Evolutionary conservation across 2,797 vertebrate genomes (phyloP), one percentile per base, ranked within the genome.

Genomic region (Leptatherina wallacei): DNA sequence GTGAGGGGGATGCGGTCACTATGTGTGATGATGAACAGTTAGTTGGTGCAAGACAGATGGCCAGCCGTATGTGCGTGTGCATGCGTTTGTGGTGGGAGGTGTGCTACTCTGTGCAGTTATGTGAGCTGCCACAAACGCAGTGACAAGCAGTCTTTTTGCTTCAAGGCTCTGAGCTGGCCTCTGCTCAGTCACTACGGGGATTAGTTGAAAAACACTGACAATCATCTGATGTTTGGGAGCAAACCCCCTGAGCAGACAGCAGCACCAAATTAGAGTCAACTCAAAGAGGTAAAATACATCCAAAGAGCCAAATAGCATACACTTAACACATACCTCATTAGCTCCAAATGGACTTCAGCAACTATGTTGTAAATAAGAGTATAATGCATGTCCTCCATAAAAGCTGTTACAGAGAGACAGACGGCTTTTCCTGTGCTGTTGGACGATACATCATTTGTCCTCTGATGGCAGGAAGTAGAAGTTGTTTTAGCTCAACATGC

Each of bases 391-490:
- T 49, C 33, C 65, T 54, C 18, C 55, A 47, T 42, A 30, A 47
- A 66, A 36, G 59, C 75, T 69, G 71, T 49, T 51, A 3, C 6
- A 54, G 36, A 38, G 38, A 63, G n/a, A 40, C 49, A 78, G 29
- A 32, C 42, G 54, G 63, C 38, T 59, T 86, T 67, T 64, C 75
- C 60, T 56, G 16, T 24, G 30, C 65, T 71, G 73, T 70, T 71
- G 66, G 35, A 70, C 80, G 86, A 82, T 80, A 78, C 84, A 77
- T 87, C 76, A 73, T 84, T 82, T 83, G 78, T 85, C 82, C 85
- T 83, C 10, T 76, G 73, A 78, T 86, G 86, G 83, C 87, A 91
- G 89, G 86, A 90, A 79, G 84, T 80, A 74, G 80, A 85, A 75
- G 80, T 73, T 83, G 85, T 82, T 80, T 79, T 60, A 87, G 79